Conservation (phyloP, 2,797 vertebrate genomes). For the Halcyon chelicuti region DNA sequence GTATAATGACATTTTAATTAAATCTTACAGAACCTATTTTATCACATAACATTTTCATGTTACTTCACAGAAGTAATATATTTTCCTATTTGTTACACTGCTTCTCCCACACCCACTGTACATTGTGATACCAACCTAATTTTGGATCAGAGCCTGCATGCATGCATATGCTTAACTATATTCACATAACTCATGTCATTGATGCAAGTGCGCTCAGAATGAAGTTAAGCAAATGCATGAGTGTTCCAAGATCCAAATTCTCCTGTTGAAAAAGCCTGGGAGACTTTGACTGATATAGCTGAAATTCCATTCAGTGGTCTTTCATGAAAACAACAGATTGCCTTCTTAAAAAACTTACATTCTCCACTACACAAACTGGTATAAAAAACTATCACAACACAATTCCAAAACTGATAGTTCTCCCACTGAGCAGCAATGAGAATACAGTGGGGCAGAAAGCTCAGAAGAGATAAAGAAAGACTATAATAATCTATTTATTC, state of each 20-base stretch:
- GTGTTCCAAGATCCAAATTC: slow-evolving; percentile 53
- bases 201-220: slow-evolving; percentile 32
- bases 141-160: slow-evolving; percentile 64
- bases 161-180: slow-evolving; percentile 61
- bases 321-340: slow-evolving; percentile 70
- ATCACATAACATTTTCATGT: slow-evolving; percentile 46
- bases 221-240: slow-evolving; percentile 29
- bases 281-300: slow-evolving; percentile 57
- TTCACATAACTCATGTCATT: slow-evolving; percentile 58
- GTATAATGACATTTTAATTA: slow-evolving; percentile 62
- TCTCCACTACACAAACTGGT: slow-evolving; percentile 46
- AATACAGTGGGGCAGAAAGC: not conserved
- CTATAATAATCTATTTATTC: not conserved
- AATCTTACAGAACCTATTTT: slow-evolving; percentile 54
- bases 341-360: slow-evolving; percentile 59
- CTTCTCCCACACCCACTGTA: slow-evolving; percentile 59
- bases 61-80: slow-evolving; percentile 55
- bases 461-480: slow-evolving; percentile 1
- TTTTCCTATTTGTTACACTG: slow-evolving; percentile 61
- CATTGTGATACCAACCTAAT: slow-evolving; percentile 66
- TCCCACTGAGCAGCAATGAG: slow-evolving; percentile 3
- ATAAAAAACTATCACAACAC: slow-evolving; percentile 61
- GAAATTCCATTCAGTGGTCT: slow-evolving; percentile 60
- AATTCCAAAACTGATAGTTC: slow-evolving; percentile 50
- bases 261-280: slow-evolving; percentile 44